Percentiles rank a stretch among this genome's conserved stretches.
These are phyloP conservation scores for Mus caroli DNA, from an alignment of 2,797 vertebrate genomes.

Conservation along the genomic window DNA sequence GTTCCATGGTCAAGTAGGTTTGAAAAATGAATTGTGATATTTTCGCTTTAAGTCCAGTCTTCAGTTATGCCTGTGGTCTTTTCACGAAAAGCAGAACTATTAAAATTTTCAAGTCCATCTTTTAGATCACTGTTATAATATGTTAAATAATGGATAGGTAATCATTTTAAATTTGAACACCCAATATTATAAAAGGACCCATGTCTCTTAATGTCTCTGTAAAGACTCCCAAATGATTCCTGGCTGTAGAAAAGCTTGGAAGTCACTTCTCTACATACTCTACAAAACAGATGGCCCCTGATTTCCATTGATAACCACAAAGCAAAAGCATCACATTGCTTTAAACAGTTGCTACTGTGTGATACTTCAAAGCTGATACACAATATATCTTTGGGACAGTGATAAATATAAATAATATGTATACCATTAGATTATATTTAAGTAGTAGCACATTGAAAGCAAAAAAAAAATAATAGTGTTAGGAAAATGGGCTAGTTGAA, in stretches of 20 bases:
- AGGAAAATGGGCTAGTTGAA: neutral
- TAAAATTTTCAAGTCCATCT: slow-evolving; percentile 11
- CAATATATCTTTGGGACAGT: neutral
- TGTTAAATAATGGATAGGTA: slow-evolving; percentile 3
- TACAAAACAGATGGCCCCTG: neutral
- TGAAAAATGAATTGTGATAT: slow-evolving; percentile 26
- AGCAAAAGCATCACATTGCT: neutral
- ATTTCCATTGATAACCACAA: neutral
- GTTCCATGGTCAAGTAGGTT: neutral
- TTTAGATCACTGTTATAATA: slow-evolving; percentile 38
- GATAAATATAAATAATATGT: neutral
- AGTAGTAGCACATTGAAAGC: neutral
- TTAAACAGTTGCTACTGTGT: neutral
- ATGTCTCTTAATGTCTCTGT: slow-evolving; percentile 4
- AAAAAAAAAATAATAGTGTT: neutral
- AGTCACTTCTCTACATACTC: neutral
- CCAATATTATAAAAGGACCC: neutral
- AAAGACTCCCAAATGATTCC: neutral
- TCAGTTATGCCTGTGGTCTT: neutral
- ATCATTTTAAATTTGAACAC: slow-evolving; percentile 31
- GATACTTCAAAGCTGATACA: neutral
- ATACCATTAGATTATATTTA: neutral
- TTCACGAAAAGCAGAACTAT: slow-evolving; percentile 23
- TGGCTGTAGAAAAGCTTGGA: neutral
- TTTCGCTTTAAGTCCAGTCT: slow-evolving; percentile 54